Base-by-base conservation (phyloP, 2,888 invertebrate species). In the Rotaria macrura region DNA sequence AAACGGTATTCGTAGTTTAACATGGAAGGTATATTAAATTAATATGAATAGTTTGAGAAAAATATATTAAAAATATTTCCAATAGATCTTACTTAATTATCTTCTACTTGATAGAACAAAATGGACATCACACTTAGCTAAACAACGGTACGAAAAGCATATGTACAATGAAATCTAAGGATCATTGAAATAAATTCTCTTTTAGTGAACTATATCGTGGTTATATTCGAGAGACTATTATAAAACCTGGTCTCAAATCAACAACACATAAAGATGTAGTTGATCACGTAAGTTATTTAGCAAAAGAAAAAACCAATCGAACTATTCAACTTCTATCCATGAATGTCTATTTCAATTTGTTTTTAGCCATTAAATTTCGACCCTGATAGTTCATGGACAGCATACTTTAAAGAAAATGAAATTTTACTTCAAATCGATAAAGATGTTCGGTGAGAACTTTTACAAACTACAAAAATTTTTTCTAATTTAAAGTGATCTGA, bases 341-440 rank as follows among this genome's bases (percentile, higher is more conserved):
- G 9, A 23, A 29, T 2, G 9, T 55, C n/a, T 54, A 25, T 47
- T 47, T 72, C 23, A 14, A 65, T 52, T 14, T 47, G 1, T 47
- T 12, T 43, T 57, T 95, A 99, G 93, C 99, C 98, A 0, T 92
- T 99, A 85, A 97, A 95, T 90, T 94, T 95, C n/a, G 95, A 95
- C 89, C 96, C 97, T 0, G 95, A 95, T 88, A 97, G 97, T 90
- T 94, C 95, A 84, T 99, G 99, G 99, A 94, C 94, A 89, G 94
- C 94, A 6, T 98, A 94, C 91, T 99, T 99, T 91, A 95, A 95
- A 90, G 98, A 99, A 91, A 99, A 99, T 91, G 97, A 98, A 92
- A 96, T 97, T 87, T 92, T 99, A 72, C 91, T 97, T 79, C 99
- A 99, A 92, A 98, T 99, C 89, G 97, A 98, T 91, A 98, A 97